Evolutionary conservation across 2,888 invertebrate species (phyloP).

Genomic region (Pammene fasciana): DNA sequence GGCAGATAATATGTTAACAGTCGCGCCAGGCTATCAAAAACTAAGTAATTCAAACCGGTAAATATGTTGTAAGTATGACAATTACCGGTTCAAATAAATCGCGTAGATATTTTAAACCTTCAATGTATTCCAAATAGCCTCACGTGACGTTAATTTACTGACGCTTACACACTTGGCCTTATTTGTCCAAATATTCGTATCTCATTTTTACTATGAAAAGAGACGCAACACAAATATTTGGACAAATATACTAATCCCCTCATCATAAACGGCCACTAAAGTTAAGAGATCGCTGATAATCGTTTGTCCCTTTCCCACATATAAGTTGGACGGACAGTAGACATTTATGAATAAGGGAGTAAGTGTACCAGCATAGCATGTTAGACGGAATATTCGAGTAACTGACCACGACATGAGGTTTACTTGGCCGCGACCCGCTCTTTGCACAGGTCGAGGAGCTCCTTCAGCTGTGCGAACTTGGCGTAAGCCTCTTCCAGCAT

Average conservation of each 20-base stretch:
- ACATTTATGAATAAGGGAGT: too few species aligned
- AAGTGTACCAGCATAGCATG: not conserved
- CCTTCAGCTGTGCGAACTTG: constrained; percentile 68
- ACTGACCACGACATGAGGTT: constrained; percentile 51
- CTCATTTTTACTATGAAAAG: too few species aligned
- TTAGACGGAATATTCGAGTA: constrained; percentile 21
- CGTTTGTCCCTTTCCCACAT: too few species aligned
- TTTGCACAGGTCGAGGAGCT: constrained; percentile 65
- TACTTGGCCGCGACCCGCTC: constrained; percentile 41
- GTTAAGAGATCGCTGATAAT: too few species aligned
- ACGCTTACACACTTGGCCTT: too few species aligned
- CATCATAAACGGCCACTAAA: too few species aligned
- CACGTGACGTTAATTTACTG: not conserved
- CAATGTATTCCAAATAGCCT: not conserved
- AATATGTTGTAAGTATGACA: not conserved
- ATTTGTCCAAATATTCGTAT: too few species aligned
- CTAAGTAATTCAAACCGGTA: not conserved
- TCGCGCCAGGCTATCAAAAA: not conserved
- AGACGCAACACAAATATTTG: too few species aligned
- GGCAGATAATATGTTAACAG: not conserved
- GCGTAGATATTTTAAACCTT: too few species aligned
- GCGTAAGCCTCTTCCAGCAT: constrained; percentile 73
- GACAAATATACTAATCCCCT: too few species aligned
- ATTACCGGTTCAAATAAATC: too few species aligned
- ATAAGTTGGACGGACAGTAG: too few species aligned